phyloP scores from a whole-genome alignment of 2,113 vertebrate species.

The Fregetta grallaria region DNA sequence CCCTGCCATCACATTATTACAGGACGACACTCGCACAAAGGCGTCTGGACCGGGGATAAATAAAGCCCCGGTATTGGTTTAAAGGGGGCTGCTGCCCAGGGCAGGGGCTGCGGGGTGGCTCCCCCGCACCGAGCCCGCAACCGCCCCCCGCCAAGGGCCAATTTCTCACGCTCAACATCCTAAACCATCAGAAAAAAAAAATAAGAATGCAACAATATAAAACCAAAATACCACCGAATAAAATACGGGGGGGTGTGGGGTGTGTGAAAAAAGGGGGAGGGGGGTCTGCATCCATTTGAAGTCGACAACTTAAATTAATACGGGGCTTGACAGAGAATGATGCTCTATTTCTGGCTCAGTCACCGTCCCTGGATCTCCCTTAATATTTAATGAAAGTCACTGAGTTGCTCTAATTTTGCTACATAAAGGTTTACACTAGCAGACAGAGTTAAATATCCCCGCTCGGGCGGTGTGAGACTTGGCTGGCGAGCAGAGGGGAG shows the following conservation, averaged over 20 bases:
- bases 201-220: background rate
- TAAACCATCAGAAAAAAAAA: no score
- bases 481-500: constrained; percentile 6
- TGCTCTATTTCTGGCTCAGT: constrained; percentile 2
- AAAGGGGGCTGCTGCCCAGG: background rate
- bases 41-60: background rate
- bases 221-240: background rate
- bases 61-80: background rate
- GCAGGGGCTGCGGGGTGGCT: background rate
- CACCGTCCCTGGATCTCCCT: constrained; percentile 18
- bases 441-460: constrained; percentile 67
- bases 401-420: constrained; percentile 74
- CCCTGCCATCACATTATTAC: background rate
- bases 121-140: background rate
- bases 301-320: background rate
- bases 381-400: constrained; percentile 79
- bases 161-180: background rate
- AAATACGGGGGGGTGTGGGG: background rate
- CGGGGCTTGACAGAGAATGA: constrained; percentile 6
- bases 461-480: constrained; percentile 26
- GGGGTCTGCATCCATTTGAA: background rate
- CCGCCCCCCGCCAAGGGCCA: background rate
- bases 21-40: constrained; percentile 1
- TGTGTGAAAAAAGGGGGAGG: background rate
- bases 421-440: constrained; percentile 80